phyloP scores from a whole-genome alignment of 2,113 vertebrate genomes.

The Pachyramphus minor region DNA sequence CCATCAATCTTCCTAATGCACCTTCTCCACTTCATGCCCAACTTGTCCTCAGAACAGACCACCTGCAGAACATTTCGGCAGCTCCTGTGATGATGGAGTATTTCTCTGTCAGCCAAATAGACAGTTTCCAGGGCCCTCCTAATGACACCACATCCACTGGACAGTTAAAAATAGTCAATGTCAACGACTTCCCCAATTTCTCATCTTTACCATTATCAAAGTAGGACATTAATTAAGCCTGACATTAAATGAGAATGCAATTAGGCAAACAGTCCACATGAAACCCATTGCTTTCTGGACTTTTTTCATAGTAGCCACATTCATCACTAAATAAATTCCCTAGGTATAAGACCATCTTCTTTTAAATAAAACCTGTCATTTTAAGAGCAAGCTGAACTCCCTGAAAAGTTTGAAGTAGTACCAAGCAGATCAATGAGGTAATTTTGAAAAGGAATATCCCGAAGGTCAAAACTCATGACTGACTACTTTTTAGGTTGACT shows the following conservation, averaged over 20 bases:
- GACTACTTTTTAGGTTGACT: neutral
- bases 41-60: neutral
- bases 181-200: neutral
- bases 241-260: slow-evolving; percentile 25
- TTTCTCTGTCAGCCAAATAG: neutral
- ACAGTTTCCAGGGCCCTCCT: neutral
- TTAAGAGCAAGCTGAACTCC: neutral
- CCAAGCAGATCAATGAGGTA: neutral
- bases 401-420: neutral
- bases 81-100: neutral
- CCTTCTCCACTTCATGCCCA: neutral
- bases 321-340: neutral
- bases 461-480: neutral
- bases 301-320: neutral
- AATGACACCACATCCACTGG: neutral
- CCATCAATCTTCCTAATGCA: slow-evolving; percentile 4
- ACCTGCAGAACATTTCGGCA: neutral
- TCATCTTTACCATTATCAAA: neutral
- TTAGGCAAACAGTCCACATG: neutral
- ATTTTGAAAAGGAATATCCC: neutral
- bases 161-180: neutral
- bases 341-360: neutral
- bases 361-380: neutral
- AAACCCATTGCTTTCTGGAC: neutral
- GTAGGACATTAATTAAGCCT: slow-evolving; percentile 27